Evolutionary conservation across 53 echinoderm and acorn worm genomes (phyloP).

Genomic region (Pentamera pediparva): DNA sequence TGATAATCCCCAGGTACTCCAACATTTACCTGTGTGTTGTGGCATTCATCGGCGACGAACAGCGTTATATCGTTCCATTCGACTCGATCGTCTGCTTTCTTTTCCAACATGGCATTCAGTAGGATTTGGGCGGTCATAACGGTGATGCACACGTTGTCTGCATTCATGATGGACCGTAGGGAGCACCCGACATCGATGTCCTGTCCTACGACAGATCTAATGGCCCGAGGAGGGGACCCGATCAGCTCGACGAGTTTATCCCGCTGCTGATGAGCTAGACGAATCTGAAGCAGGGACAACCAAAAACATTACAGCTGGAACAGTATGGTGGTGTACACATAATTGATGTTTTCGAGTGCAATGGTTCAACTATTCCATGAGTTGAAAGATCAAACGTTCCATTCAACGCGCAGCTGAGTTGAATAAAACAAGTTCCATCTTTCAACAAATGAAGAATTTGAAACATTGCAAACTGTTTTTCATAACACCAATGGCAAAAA

Average conservation of each 20-base stretch:
- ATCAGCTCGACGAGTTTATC: conserved; percentile 36
- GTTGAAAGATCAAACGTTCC: too few relatives aligned
- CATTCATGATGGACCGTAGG: conserved; percentile 16
- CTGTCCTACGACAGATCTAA: conserved; percentile 31
- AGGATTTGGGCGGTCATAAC: conserved; percentile 76
- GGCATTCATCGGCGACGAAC: conserved; percentile 87
- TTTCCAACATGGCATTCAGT: conserved; percentile 51
- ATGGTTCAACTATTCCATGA: too few relatives aligned
- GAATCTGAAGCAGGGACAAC: conserved; percentile 27
- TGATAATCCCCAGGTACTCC: too few relatives aligned
- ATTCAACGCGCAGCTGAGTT: too few relatives aligned
- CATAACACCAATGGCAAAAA: too few relatives aligned
- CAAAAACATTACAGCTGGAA: too few relatives aligned
- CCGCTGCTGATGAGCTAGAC: conserved; percentile 49
- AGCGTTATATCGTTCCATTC: conserved; percentile 32
- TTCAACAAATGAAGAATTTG: too few relatives aligned
- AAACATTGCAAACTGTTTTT: too few relatives aligned
- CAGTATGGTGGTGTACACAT: too few relatives aligned
- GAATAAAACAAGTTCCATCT: too few relatives aligned
- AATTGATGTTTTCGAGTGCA: too few relatives aligned
- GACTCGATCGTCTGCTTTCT: not conserved
- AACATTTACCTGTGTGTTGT: conserved; percentile 61
- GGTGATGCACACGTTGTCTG: conserved; percentile 38
- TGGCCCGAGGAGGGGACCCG: not conserved
- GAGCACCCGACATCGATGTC: conserved; percentile 24